Evolutionary conservation across 2,888 invertebrate species (phyloP).

Genomic region (Corbicula japonica): DNA sequence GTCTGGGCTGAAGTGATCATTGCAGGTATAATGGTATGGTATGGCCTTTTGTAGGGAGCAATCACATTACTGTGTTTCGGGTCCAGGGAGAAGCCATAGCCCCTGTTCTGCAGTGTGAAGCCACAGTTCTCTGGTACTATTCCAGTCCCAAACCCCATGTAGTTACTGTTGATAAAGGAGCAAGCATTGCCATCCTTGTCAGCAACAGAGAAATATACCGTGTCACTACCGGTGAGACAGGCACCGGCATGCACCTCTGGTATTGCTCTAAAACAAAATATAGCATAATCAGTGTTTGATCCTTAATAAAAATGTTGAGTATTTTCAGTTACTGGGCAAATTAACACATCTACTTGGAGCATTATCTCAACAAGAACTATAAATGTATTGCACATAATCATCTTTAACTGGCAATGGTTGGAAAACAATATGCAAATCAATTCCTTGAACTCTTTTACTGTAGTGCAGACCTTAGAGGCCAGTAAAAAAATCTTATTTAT

Average conservation of each 20-base stretch:
- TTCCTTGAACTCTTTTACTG: too few relatives aligned
- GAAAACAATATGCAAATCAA: too few relatives aligned
- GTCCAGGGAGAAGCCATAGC: constrained; percentile 81
- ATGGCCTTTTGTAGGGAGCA: constrained; percentile 83
- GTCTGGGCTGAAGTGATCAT: constrained; percentile 82
- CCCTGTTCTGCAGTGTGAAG: constrained; percentile 86
- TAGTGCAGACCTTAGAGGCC: too few relatives aligned
- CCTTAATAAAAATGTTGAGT: too few relatives aligned
- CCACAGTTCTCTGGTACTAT: constrained; percentile 86
- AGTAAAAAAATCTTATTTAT: too few relatives aligned
- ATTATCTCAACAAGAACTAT: too few relatives aligned
- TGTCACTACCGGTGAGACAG: constrained; percentile 76
- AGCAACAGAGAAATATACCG: constrained; percentile 86
- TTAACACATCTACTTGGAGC: too few relatives aligned
- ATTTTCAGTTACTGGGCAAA: too few relatives aligned
- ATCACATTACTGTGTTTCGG: constrained; percentile 81
- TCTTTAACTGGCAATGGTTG: too few relatives aligned
- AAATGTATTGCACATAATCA: too few relatives aligned
- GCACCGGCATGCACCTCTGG: constrained; percentile 63
- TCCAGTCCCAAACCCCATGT: constrained; percentile 85
- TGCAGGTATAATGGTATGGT: constrained; percentile 85
- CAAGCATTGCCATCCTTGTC: constrained; percentile 86
- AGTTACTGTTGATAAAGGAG: constrained; percentile 87
- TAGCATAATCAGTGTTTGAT: too few relatives aligned
- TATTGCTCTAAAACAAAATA: constrained; percentile 61